Evolutionary conservation across 2,113 vertebrate species (phyloP).

Genomic region (Sturnus vulgaris): DNA sequence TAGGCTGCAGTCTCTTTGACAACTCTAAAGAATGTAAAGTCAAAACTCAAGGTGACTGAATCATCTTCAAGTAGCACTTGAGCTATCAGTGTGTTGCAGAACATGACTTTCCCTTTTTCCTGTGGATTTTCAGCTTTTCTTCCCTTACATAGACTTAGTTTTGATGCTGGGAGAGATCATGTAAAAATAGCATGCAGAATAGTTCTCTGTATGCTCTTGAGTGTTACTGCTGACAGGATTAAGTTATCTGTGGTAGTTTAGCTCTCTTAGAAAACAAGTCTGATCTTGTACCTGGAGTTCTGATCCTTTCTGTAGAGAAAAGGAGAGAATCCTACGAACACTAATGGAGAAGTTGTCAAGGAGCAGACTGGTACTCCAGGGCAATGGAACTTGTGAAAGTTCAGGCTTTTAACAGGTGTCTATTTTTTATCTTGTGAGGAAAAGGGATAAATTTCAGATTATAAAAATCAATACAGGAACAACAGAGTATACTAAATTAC

Average conservation of each 20-base stretch:
- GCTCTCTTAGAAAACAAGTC: background rate
- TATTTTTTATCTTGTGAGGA: background rate
- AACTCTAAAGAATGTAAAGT: background rate
- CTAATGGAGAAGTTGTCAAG: background rate
- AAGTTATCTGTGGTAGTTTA: background rate
- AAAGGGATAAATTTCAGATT: background rate
- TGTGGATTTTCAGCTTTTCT: background rate
- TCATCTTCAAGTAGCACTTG: background rate
- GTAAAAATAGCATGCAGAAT: background rate
- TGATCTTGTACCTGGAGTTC: background rate
- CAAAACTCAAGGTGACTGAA: background rate
- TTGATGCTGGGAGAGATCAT: background rate
- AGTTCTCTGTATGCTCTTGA: background rate
- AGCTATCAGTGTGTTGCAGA: background rate
- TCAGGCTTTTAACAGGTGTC: fast-evolving
- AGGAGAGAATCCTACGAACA: background rate
- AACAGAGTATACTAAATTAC: background rate
- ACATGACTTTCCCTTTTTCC: background rate
- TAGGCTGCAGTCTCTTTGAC: background rate
- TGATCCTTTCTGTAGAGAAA: background rate
- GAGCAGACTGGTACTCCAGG: background rate
- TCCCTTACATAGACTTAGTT: background rate
- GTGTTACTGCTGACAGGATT: background rate
- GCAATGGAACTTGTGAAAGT: background rate
- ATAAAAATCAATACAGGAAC: background rate